phyloP scores from a whole-genome alignment of 2,797 vertebrate species.

The Microchirus variegatus region DNA sequence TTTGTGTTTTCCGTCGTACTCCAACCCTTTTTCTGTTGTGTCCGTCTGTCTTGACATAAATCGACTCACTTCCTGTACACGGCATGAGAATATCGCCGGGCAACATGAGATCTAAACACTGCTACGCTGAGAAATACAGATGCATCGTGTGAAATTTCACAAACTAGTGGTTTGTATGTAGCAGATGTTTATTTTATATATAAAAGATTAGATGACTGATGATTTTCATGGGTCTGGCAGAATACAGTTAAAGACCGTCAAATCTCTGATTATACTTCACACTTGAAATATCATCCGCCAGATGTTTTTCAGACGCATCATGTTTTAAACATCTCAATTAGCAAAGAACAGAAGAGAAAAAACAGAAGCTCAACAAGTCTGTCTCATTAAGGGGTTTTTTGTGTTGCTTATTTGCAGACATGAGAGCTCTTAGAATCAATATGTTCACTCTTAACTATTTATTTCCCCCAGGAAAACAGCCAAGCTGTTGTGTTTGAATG shows the following conservation, averaged over 20 bases:
- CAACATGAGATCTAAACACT: too few relatives aligned
- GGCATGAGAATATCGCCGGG: too few relatives aligned
- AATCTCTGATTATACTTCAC: slow-evolving; percentile 31
- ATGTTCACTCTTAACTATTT: slow-evolving; percentile 80
- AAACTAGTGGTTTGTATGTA: too few relatives aligned
- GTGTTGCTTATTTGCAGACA: slow-evolving; percentile 79
- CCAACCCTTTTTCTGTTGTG: too few relatives aligned
- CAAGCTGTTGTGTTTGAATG: slow-evolving; percentile 85
- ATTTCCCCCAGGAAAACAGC: slow-evolving; percentile 82
- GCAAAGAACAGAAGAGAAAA: slow-evolving; percentile 48
- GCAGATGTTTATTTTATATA: too few relatives aligned
- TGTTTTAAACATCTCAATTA: slow-evolving; percentile 65
- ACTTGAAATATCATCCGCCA: slow-evolving; percentile 33
- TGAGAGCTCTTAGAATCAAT: slow-evolving; percentile 77
- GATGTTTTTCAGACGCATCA: slow-evolving; percentile 32
- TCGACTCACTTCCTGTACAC: too few relatives aligned
- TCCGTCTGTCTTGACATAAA: too few relatives aligned
- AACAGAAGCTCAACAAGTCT: slow-evolving; percentile 74
- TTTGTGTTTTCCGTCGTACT: too few relatives aligned
- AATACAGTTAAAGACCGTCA: slow-evolving; percentile 15
- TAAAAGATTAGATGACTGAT: too few relatives aligned
- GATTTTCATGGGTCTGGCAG: not conserved
- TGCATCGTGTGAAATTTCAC: too few relatives aligned
- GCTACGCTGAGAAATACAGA: too few relatives aligned
- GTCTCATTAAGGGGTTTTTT: slow-evolving; percentile 72